Conservation (phyloP, 2,113 vertebrate genomes). For the Serilophus lunatus region DNA sequence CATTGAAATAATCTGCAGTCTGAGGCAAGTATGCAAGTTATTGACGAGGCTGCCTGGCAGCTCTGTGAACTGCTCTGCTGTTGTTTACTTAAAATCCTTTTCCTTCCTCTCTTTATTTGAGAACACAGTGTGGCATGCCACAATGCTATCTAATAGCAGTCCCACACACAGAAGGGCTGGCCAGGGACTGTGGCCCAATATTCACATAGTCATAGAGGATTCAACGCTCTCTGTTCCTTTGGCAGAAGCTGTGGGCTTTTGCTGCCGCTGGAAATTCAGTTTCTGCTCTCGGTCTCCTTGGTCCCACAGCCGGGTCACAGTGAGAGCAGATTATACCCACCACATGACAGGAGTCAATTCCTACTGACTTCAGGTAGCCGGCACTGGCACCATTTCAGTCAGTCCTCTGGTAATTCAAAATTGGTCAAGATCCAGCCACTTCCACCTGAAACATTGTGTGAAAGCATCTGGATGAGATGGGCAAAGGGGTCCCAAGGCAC, state of each 20-base stretch:
- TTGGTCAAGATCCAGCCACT: neutral
- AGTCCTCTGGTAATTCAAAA: neutral
- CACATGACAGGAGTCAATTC: slow-evolving; percentile 2
- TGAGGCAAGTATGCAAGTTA: slow-evolving; percentile 31
- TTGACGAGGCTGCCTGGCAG: slow-evolving; percentile 27
- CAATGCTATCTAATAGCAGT: neutral
- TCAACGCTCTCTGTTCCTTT: neutral
- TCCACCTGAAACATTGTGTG: neutral
- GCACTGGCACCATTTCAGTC: neutral
- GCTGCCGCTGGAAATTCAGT: neutral
- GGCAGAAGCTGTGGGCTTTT: neutral
- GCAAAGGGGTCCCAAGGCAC: neutral
- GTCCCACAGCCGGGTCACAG: neutral
- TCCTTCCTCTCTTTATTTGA: slow-evolving; percentile 37
- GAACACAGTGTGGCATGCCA: neutral
- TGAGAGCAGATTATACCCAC: neutral
- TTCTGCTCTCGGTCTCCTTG: neutral
- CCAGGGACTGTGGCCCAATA: rapidly evolving
- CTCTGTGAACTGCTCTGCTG: neutral
- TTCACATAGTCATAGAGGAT: neutral
- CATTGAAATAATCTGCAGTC: slow-evolving; percentile 54
- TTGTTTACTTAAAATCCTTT: slow-evolving; percentile 30
- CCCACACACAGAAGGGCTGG: neutral
- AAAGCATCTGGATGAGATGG: neutral
- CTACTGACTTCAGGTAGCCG: slow-evolving; percentile 10